Evolutionary conservation across 2,888 invertebrate genomes (phyloP), one percentile per base, ranked within the genome.

Genomic region (Diogma glabrata): DNA sequence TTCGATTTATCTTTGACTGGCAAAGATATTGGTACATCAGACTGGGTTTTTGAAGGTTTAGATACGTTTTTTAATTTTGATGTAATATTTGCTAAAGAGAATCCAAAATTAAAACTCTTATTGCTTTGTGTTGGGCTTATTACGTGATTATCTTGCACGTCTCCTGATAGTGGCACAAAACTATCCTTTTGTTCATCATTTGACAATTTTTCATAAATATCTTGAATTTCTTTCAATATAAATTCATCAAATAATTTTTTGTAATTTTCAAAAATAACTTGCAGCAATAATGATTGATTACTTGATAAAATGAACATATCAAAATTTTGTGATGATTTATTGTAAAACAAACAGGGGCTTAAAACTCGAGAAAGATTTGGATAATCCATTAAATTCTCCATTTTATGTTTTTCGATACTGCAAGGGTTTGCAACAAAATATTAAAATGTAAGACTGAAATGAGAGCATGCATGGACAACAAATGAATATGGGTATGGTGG

Each of bases 281-380:
- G 43, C 4, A 43, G 43, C 23, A 43, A 22, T 23, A 43, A 22
- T 9, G 43, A 43, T 43, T 43, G 43, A 9, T 43, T 43, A 14
- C 43, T 43, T 23, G 43, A 43, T 14, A 43, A 8, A 7, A 43
- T 43, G n/a, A 43, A 43, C 43, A 43, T n/a, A n/a, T 43, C 43
- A 43, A 43, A 43, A 43, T 43, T 43, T 20, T 23, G 20, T 20
- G 20, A 7, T 5, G 10, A 12, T 43, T 43, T 43, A 2, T 20
- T 14, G 23, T 22, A 43, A n/a, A 43, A 43, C 14, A 43, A 23
- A 14, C 43, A 43, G n/a, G 43, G 43, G 23, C 43, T 43, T n/a
- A 43, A 19, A 20, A 43, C 14, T 22, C 43, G 43, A 14, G 43
- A 20, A 9, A 43, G 23, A 43, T 43, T 43, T n/a, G 43, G 22